Percentiles rank a stretch among this genome's conserved stretches.
Conservation (phyloP, 2,113 vertebrate genomes). For the Lontra canadensis region DNA sequence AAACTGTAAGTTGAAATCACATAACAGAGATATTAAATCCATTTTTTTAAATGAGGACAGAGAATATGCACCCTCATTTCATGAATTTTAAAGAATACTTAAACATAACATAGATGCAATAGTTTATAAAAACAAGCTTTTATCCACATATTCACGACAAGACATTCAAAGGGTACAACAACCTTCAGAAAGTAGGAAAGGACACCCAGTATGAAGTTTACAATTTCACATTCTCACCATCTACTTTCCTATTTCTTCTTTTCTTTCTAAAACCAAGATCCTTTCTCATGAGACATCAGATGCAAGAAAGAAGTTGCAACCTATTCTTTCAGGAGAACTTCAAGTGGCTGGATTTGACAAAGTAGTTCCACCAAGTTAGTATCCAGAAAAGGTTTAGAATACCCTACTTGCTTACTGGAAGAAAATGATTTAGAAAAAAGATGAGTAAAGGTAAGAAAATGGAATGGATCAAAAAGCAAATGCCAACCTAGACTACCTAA, state of each 20-base stretch:
- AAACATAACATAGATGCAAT: background rate
- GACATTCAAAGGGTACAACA: slow-evolving; percentile 30
- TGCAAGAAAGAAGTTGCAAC: background rate
- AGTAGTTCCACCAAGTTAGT: background rate
- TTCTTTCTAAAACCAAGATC: background rate
- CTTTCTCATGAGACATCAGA: background rate
- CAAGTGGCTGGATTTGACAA: background rate
- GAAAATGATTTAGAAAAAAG: background rate
- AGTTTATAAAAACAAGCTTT: slow-evolving; percentile 18
- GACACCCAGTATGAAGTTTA: background rate
- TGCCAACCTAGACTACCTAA: background rate
- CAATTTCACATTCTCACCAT: background rate
- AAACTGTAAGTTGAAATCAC: slow-evolving; percentile 16
- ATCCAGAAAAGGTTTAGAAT: background rate
- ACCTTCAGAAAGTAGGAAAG: background rate
- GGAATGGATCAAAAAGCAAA: background rate
- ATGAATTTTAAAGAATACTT: slow-evolving; percentile 37
- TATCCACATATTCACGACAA: background rate
- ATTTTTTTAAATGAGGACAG: background rate
- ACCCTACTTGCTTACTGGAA: background rate
- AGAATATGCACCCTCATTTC: background rate
- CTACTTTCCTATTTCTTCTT: background rate
- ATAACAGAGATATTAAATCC: slow-evolving; percentile 19
- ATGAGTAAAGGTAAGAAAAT: background rate
- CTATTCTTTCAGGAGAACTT: background rate